Percentiles rank a stretch among this genome's conserved stretches.
Evolutionary conservation across 2,797 vertebrate species (phyloP).

Genomic region (Okamejei kenojei): DNA sequence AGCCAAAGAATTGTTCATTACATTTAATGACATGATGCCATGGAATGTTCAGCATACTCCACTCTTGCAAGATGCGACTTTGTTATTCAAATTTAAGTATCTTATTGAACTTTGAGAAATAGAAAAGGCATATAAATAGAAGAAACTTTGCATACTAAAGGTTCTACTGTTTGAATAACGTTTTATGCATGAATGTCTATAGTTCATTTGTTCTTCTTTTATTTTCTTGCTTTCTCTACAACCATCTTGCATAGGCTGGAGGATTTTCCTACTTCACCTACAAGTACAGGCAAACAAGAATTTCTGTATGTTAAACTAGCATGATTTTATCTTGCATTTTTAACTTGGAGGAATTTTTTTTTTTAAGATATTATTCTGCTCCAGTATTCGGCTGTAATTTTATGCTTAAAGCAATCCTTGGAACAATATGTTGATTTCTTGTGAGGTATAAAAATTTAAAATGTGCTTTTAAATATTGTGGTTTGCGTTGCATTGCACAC

Average conservation of each 20-base stretch:
- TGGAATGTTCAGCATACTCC: neutral
- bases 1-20: neutral
- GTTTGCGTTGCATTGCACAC: neutral
- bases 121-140: neutral
- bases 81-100: neutral
- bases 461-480: neutral
- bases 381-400: conserved; percentile 44
- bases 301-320: conserved; percentile 84
- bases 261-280: conserved; percentile 99
- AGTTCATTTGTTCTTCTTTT: conserved; percentile 67
- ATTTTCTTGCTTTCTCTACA: conserved; percentile 63
- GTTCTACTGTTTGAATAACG: conserved; percentile 51
- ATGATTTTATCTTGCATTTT: conserved; percentile 35
- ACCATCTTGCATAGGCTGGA: conserved; percentile 84
- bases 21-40: neutral
- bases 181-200: conserved; percentile 55
- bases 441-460: too few species aligned
- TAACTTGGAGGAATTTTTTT: neutral
- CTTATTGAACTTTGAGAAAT: neutral
- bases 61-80: neutral
- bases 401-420: conserved; percentile 45
- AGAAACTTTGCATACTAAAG: conserved; percentile 43
- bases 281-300: conserved; percentile 99
- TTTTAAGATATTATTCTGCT: neutral
- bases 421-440: neutral